Evolutionary conservation across 1,140 invertebrate genomes (phyloP), one percentile per base, ranked within the genome.

Genomic region (Agraylea sexmaculata): DNA sequence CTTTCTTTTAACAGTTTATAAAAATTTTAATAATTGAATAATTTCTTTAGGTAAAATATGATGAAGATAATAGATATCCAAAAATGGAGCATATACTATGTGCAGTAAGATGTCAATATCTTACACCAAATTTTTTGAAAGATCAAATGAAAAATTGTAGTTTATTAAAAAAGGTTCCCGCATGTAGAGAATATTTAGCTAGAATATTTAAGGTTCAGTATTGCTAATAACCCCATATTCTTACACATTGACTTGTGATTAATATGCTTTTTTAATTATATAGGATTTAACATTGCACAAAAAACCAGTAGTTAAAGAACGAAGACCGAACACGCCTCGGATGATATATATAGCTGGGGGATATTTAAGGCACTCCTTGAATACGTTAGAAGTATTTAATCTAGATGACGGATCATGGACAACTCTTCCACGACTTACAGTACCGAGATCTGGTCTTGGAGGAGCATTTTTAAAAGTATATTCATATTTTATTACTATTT

Each of bases 131-230:
- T 48, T 94, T 93, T 60, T 64, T 78, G 6, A 81, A 86, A 47
- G 84, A 90, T 42, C 88, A 93, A 64, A 85, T 94, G 75, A 86
- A 79, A 49, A 86, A 85, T 51, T 93, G 88, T 61, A 80, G 85
- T 29, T 73, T 92, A 2, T 59, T 94, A n/a, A 80, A 80, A 51
- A 88, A 87, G 55, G 76, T 83, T 12, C 87, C 87, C 1, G 83
- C 87, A 3, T 94, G 88, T 55, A 73, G 81, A 29, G 86, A 91
- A 59, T 91, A 92, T 59, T 69, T 94, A 37, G 83, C 83, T 15
- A 79, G 83, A 54, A 91, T 92, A 59, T 88, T 92, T 53, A 80
- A 87, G 65, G 77, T 79, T 28, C 19, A 22, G 13, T 37, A 45
- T 29, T 27, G 23, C 7, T 27, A 27, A 27, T 7, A 27, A n/a